Conservation (phyloP, 53 echinoderm and acorn worm species). For the Hippasteria phrygiana region DNA sequence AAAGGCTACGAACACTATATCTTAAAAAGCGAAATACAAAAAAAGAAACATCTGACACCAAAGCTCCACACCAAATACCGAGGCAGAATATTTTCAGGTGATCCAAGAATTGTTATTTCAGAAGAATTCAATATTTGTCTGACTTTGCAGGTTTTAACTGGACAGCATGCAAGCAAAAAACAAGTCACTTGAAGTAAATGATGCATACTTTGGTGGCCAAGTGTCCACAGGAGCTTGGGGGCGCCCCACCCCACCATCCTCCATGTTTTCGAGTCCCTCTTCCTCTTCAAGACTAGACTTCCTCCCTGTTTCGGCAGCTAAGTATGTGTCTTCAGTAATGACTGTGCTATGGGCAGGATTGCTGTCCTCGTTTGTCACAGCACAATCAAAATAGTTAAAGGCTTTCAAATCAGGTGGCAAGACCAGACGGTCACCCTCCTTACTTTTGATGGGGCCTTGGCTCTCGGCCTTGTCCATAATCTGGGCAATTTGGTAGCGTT, state of each 20-base stretch:
- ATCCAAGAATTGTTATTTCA: not conserved
- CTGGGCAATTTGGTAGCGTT: constrained; percentile 90
- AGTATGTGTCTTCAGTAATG: not conserved
- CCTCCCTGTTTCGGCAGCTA: not conserved
- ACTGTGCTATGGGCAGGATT: not conserved
- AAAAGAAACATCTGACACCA: no score
- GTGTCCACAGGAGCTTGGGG: not conserved
- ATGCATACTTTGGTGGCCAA: constrained; percentile 46
- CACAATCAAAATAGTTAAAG: constrained; percentile 72
- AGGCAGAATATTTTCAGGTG: not conserved
- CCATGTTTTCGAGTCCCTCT: constrained; percentile 1
- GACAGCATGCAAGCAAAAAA: not conserved
- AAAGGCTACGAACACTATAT: no score
- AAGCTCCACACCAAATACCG: no score
- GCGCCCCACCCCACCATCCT: constrained; percentile 1
- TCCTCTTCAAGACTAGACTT: constrained; percentile 25
- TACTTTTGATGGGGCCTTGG: constrained; percentile 80
- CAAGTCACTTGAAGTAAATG: not conserved
- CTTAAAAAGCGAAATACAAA: no score
- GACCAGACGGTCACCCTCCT: constrained; percentile 61
- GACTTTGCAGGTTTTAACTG: not conserved
- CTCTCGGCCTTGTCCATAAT: constrained; percentile 83
- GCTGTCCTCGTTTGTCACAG: constrained; percentile 6
- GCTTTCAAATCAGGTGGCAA: constrained; percentile 51
- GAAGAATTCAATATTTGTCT: not conserved